Percentiles rank a stretch among this genome's conserved stretches.
These are phyloP conservation scores for Zeugodacus cucurbitae DNA, from an alignment of 1,140 invertebrate genomes.

Conservation along the genomic window DNA sequence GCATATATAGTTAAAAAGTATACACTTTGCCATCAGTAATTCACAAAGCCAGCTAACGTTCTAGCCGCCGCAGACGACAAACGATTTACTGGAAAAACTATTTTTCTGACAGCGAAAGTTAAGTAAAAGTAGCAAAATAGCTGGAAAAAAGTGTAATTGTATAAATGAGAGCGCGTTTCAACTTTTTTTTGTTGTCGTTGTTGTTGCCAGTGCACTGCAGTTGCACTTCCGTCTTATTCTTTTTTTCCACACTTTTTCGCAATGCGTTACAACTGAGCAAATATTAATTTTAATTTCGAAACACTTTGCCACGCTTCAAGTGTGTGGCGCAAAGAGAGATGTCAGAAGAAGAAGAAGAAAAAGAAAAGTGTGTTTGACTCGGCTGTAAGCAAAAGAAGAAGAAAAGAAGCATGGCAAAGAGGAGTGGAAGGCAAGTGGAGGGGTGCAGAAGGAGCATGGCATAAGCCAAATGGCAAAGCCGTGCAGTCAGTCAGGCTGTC, in stretches of 20 bases:
- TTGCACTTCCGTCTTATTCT: too few relatives aligned
- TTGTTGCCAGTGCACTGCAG: neutral
- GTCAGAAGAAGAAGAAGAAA: neutral
- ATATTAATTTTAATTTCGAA: slow-evolving; percentile 37
- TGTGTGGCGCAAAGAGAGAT: neutral
- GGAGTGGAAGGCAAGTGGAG: neutral
- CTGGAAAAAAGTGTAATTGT: neutral
- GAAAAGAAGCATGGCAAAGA: neutral
- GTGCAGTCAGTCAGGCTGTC: neutral
- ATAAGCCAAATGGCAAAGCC: slow-evolving; percentile 26
- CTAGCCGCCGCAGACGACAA: neutral
- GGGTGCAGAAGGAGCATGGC: neutral
- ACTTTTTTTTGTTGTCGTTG: neutral
- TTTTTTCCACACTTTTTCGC: neutral
- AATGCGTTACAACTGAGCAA: slow-evolving; percentile 19
- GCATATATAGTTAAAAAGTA: neutral
- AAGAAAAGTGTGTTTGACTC: neutral
- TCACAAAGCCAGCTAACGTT: neutral
- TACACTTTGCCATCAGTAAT: neutral
- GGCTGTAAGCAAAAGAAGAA: neutral
- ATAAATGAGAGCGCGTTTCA: neutral
- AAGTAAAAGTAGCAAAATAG: neutral
- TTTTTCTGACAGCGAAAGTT: slow-evolving; percentile 34
- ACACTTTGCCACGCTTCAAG: slow-evolving; percentile 2
- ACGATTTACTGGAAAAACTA: neutral